phyloP scores from a whole-genome alignment of 30 jellyfish, hydroid and myxozoan genomes.

The Hydractinia echinata region DNA sequence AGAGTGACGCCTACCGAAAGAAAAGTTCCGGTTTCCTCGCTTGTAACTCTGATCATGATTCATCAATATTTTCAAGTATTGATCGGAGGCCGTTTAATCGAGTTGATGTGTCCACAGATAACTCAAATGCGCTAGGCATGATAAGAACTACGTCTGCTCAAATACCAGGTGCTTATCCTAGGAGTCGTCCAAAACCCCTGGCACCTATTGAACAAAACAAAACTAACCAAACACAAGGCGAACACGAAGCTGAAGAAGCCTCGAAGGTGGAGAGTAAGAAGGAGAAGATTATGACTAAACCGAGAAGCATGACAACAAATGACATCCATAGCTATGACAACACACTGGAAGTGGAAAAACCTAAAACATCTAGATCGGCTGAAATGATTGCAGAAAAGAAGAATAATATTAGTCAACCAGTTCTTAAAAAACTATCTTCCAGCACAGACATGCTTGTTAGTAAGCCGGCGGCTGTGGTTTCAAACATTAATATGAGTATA shows the following conservation, averaged over 20 bases:
- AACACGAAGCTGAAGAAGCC: background rate
- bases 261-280: constrained; percentile 5
- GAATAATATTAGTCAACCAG: background rate
- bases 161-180: background rate
- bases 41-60: constrained; percentile 2
- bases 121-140: constrained; percentile 2
- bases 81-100: constrained; percentile 2
- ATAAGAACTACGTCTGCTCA: background rate
- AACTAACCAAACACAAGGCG: background rate
- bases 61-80: constrained; percentile 23
- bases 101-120: background rate
- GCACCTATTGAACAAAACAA: background rate
- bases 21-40: constrained; percentile 8
- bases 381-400: background rate
- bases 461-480: background rate
- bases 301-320: constrained; percentile 12
- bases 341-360: background rate
- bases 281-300: background rate
- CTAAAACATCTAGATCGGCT: constrained; percentile 13
- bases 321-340: constrained; percentile 8
- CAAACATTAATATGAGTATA: background rate
- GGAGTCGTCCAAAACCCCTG: background rate
- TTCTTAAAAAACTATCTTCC: background rate
- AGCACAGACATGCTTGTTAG: background rate
- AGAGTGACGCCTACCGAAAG: background rate